Evolutionary conservation across 1,140 invertebrate genomes (phyloP).

Genomic region (Ceratitis capitata): DNA sequence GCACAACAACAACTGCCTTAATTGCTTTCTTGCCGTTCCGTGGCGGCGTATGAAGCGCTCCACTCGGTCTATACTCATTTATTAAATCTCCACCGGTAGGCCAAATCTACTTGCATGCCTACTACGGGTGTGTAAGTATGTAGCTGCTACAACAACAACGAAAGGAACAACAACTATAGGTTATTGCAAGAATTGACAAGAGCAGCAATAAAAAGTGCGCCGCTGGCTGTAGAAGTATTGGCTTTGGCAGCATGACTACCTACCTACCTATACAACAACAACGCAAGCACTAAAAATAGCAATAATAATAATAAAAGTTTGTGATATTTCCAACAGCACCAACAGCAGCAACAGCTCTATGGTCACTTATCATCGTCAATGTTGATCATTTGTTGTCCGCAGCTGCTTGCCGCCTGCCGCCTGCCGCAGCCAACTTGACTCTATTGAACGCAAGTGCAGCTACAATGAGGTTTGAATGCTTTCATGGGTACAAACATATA

Average conservation of each 20-base stretch:
- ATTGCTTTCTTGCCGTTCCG: background rate
- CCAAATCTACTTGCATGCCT: background rate
- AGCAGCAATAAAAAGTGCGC: constrained; percentile 7
- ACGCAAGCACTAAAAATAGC: background rate
- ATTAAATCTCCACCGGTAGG: background rate
- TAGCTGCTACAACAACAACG: background rate
- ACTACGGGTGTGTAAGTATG: background rate
- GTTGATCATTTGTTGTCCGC: background rate
- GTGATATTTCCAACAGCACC: background rate
- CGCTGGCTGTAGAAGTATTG: background rate
- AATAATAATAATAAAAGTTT: too few relatives aligned
- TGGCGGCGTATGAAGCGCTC: background rate
- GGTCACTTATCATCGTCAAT: constrained; percentile 29
- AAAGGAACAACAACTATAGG: background rate
- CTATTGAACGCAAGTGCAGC: background rate
- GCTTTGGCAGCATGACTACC: background rate
- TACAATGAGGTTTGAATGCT: too few relatives aligned
- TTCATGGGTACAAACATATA: background rate
- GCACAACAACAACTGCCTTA: background rate
- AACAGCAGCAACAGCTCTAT: background rate
- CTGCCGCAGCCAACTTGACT: background rate
- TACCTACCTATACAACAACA: background rate
- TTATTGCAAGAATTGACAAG: background rate
- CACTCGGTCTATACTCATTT: background rate
- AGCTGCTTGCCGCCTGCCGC: background rate